phyloP scores from a whole-genome alignment of 2,888 invertebrate species.

The Hymenopus coronatus region DNA sequence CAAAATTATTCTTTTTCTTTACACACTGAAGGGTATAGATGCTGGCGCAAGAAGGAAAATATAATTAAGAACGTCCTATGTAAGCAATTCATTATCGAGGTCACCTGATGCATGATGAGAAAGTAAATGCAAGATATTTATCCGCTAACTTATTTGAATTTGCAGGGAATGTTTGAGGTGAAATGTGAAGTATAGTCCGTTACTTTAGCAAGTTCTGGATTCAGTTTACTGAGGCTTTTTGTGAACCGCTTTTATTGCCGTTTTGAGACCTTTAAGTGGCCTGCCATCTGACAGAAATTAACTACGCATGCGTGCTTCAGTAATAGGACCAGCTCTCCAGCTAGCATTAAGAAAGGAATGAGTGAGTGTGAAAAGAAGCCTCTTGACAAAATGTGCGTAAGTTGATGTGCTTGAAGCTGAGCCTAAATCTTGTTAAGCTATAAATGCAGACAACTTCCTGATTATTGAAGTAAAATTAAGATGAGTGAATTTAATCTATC shows the following conservation, averaged over 20 bases:
- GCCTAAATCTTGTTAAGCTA: background rate
- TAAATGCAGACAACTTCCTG: background rate
- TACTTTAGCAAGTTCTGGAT: background rate
- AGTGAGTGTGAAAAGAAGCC: background rate
- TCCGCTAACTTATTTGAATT: background rate
- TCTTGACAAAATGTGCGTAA: background rate
- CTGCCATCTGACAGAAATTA: constrained; percentile 8
- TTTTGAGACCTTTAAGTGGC: background rate
- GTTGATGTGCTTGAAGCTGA: background rate
- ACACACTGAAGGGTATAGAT: too few relatives aligned
- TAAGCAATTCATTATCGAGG: background rate
- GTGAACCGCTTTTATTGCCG: background rate
- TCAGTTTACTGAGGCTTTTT: background rate
- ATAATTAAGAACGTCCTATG: too few relatives aligned
- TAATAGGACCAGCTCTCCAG: background rate
- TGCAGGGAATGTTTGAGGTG: background rate
- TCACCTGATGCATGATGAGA: background rate
- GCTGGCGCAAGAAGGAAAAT: too few relatives aligned
- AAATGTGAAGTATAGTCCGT: background rate
- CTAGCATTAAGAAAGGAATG: background rate
- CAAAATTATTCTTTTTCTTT: too few relatives aligned
- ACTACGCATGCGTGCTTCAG: background rate
- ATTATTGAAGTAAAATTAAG: background rate
- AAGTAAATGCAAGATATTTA: background rate
- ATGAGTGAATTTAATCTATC: background rate